phyloP scores from a whole-genome alignment of 2,888 invertebrate species.

The Heliconius hortense region DNA sequence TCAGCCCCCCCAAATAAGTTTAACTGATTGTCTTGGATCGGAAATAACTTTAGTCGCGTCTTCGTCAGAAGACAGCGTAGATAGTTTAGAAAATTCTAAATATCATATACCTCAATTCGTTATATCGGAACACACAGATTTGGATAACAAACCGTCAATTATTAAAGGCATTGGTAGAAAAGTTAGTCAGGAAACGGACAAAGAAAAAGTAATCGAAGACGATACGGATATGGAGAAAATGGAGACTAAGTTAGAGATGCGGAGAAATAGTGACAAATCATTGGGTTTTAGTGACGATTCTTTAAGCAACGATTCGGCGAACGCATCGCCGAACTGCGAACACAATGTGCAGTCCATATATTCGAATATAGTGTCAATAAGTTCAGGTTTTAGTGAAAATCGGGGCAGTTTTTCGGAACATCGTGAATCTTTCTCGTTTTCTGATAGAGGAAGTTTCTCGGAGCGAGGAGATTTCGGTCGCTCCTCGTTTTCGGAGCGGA shows the following conservation, averaged over 20 bases:
- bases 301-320: constrained; percentile 84
- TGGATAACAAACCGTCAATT: constrained; percentile 88
- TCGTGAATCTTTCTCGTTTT: constrained; percentile 75
- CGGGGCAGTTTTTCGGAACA: constrained; percentile 78
- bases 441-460: constrained; percentile 75
- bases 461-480: constrained; percentile 73
- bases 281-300: constrained; percentile 88
- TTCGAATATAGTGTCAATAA: constrained; percentile 80
- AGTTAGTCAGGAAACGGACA: constrained; percentile 85
- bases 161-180: constrained; percentile 89
- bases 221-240: constrained; percentile 67
- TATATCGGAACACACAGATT: constrained; percentile 87
- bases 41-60: constrained; percentile 91
- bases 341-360: constrained; percentile 76
- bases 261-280: constrained; percentile 85
- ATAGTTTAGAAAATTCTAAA: constrained; percentile 83
- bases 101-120: constrained; percentile 84
- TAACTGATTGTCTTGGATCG: constrained; percentile 94
- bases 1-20: constrained; percentile 90
- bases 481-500: constrained; percentile 79
- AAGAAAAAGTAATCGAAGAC: constrained; percentile 43
- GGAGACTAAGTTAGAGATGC: constrained; percentile 69
- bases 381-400: constrained; percentile 83
- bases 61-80: constrained; percentile 87
- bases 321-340: constrained; percentile 80